Evolutionary conservation across 2,797 vertebrate genomes (phyloP).

Genomic region (Molossus alvarezi): DNA sequence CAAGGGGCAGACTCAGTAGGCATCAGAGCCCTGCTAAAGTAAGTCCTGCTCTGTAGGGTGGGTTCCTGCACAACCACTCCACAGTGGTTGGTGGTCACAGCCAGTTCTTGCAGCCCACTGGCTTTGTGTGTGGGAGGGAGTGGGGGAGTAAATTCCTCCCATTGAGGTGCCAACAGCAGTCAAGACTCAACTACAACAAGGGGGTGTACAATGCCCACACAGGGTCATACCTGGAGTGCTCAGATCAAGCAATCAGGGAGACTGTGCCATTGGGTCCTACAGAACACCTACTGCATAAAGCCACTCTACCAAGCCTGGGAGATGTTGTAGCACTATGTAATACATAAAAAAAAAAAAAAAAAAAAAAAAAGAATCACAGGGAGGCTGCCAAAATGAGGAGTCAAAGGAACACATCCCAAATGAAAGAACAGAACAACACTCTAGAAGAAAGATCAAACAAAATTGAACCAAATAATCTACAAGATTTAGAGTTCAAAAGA

Average conservation of each 20-base stretch:
- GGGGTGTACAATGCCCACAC: not conserved
- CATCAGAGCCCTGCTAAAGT: not conserved
- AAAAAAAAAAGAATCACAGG: not conserved
- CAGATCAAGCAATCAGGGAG: not conserved
- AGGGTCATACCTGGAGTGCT: not conserved
- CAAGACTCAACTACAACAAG: not conserved
- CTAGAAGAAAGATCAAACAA: not conserved
- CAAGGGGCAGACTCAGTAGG: not conserved
- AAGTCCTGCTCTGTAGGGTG: not conserved
- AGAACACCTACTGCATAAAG: not conserved
- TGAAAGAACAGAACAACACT: not conserved
- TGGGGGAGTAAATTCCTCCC: not conserved
- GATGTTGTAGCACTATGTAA: not conserved
- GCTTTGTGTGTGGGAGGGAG: too few species aligned
- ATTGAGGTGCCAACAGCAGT: not conserved
- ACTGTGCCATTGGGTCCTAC: not conserved
- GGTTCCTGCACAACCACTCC: not conserved
- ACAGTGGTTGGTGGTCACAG: not conserved
- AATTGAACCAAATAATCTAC: not conserved
- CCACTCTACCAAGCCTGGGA: not conserved
- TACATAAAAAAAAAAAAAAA: not conserved
- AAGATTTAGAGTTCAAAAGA: not conserved
- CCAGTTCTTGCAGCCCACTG: not conserved
- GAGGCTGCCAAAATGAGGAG: not conserved
- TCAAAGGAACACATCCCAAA: not conserved